These are phyloP conservation scores for Pentamera pediparva DNA, from an alignment of 53 echinoderm and acorn worm genomes.

Conservation along the genomic window DNA sequence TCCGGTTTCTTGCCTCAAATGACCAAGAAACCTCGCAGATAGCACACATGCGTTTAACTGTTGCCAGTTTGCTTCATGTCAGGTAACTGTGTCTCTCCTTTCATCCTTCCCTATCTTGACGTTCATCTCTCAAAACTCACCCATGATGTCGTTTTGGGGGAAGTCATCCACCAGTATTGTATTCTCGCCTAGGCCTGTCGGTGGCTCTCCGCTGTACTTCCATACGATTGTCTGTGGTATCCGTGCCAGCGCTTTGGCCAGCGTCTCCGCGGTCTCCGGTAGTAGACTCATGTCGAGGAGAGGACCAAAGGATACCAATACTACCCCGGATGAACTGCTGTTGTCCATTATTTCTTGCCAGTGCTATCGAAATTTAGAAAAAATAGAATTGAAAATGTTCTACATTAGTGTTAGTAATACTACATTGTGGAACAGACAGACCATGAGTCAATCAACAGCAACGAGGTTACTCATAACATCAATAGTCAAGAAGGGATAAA, in stretches of 20 bases:
- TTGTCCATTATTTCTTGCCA: conserved; percentile 20
- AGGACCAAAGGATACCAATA: conserved; percentile 21
- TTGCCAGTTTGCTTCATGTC: too few species aligned
- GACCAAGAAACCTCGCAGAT: too few species aligned
- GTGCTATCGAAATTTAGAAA: background rate
- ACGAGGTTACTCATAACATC: too few species aligned
- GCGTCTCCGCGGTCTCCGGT: background rate
- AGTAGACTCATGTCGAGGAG: background rate
- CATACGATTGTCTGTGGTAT: conserved; percentile 19
- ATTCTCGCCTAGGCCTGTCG: conserved; percentile 1
- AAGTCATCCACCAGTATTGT: conserved; percentile 15
- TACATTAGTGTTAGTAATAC: background rate
- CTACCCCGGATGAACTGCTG: background rate
- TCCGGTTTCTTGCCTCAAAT: too few species aligned
- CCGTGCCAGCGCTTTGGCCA: conserved; percentile 14
- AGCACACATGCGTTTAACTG: too few species aligned
- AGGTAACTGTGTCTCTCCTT: too few species aligned
- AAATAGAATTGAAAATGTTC: background rate
- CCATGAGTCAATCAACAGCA: background rate
- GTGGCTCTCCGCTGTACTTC: conserved; percentile 14
- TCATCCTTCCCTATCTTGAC: too few species aligned
- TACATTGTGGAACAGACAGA: background rate
- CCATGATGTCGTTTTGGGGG: conserved; percentile 23
- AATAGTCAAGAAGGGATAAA: too few species aligned
- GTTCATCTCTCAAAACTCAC: background rate